Percentiles rank a stretch among this genome's conserved stretches.
phyloP scores from a whole-genome alignment of 2,113 vertebrate species.

The Scomber japonicus region DNA sequence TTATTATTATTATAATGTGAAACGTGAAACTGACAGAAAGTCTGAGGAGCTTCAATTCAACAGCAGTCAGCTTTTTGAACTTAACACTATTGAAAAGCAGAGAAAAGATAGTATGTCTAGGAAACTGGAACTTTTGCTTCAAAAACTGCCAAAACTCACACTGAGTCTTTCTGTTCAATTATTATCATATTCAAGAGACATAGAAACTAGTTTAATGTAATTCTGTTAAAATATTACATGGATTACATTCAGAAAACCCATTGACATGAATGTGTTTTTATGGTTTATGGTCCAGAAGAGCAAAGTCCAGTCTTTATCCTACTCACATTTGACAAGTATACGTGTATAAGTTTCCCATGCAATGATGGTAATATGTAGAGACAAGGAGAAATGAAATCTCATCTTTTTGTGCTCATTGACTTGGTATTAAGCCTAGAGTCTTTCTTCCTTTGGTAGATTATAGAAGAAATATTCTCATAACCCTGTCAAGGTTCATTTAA shows the following conservation, averaged over 20 bases:
- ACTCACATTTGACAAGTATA: not conserved
- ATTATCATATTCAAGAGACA: not conserved
- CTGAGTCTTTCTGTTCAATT: not conserved
- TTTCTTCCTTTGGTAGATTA: constrained; percentile 31
- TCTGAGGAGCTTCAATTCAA: constrained; percentile 8
- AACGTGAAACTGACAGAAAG: constrained; percentile 17
- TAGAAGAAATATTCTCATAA: constrained; percentile 27
- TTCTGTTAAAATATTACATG: not conserved
- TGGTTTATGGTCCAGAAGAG: not conserved
- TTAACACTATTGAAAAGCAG: not conserved
- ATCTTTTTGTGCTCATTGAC: not conserved
- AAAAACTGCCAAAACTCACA: not conserved
- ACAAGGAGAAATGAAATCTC: not conserved
- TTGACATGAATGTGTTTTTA: not conserved
- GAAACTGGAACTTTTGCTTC: not conserved
- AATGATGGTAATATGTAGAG: not conserved
- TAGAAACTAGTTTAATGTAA: not conserved
- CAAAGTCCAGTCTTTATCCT: not conserved
- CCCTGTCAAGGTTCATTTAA: constrained; percentile 30
- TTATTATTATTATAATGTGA: constrained; percentile 3
- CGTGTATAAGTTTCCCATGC: not conserved
- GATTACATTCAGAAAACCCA: not conserved
- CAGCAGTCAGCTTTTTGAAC: not conserved
- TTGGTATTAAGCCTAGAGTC: constrained; percentile 11
- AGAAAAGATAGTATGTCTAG: not conserved